Conservation (phyloP, 2,888 invertebrate species). For the Gandaritis pyraliata region DNA sequence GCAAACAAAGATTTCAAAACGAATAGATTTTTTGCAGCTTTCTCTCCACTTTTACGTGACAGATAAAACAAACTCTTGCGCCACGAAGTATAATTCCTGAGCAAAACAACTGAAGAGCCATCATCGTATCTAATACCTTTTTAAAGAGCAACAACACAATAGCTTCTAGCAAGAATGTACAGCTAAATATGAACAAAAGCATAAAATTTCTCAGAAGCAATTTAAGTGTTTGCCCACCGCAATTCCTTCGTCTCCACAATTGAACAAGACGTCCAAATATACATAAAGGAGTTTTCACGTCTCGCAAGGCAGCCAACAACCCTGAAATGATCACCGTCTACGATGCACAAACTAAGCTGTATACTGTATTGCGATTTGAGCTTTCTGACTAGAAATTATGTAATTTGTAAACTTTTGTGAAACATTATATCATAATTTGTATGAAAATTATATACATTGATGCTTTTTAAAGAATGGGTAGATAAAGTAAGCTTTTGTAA, state of each 20-base stretch:
- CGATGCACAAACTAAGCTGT: constrained; percentile 16
- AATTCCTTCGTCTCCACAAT: constrained; percentile 33
- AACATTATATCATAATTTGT: too few relatives aligned
- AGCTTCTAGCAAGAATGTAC: constrained; percentile 7
- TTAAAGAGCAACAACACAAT: background rate
- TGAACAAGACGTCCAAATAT: constrained; percentile 27
- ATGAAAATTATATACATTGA: too few relatives aligned
- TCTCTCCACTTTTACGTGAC: too few relatives aligned
- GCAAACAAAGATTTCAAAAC: too few relatives aligned
- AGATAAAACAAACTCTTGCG: too few relatives aligned
- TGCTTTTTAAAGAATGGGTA: too few relatives aligned
- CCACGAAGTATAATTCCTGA: too few relatives aligned
- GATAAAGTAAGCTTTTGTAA: too few relatives aligned
- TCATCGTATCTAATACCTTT: background rate
- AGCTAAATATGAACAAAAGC: constrained; percentile 26
- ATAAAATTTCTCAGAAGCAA: constrained; percentile 32
- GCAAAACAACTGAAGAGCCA: background rate
- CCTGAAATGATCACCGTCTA: constrained; percentile 43
- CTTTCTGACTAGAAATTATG: constrained; percentile 9
- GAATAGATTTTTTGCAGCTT: too few relatives aligned
- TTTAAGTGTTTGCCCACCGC: constrained; percentile 28
- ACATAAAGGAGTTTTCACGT: constrained; percentile 45
- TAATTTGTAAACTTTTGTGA: background rate
- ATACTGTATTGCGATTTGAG: constrained; percentile 20
- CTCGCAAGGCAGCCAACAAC: constrained; percentile 44